Percentiles rank a stretch among this genome's conserved stretches.
phyloP scores from a whole-genome alignment of 2,113 vertebrate species.

The Aix galericulata region DNA sequence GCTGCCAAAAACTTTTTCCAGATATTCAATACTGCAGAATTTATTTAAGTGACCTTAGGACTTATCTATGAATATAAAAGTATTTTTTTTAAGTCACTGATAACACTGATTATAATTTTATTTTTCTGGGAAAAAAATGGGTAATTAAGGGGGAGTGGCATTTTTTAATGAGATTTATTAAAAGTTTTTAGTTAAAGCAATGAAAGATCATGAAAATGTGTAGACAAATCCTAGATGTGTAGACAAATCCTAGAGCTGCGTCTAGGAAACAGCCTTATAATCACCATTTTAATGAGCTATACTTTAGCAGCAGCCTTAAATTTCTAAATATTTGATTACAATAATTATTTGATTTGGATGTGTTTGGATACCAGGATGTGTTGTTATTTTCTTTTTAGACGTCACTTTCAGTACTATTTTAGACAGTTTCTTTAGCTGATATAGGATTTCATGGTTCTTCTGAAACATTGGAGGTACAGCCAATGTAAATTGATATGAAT shows the following conservation, averaged over 20 bases:
- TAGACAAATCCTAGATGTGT: background rate
- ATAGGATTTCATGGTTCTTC: background rate
- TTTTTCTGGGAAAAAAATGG: background rate
- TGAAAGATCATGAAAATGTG: background rate
- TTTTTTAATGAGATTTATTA: background rate
- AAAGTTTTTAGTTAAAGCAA: background rate
- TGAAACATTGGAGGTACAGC: background rate
- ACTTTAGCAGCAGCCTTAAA: background rate
- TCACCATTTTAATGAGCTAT: background rate
- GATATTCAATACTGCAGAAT: background rate
- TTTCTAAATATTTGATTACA: background rate
- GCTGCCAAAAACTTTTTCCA: background rate
- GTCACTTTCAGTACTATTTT: background rate
- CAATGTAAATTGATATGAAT: background rate
- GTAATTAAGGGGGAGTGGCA: accelerated
- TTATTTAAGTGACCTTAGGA: too few species aligned
- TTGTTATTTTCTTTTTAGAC: background rate
- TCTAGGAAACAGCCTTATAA: background rate
- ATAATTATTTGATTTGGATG: background rate
- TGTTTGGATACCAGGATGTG: background rate
- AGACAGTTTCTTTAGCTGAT: background rate
- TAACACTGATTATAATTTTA: background rate
- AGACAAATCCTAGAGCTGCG: background rate
- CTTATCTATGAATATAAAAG: accelerated
- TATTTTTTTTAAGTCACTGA: background rate